Evolutionary conservation across 2,888 invertebrate genomes (phyloP).

Genomic region (Timandra comae): DNA sequence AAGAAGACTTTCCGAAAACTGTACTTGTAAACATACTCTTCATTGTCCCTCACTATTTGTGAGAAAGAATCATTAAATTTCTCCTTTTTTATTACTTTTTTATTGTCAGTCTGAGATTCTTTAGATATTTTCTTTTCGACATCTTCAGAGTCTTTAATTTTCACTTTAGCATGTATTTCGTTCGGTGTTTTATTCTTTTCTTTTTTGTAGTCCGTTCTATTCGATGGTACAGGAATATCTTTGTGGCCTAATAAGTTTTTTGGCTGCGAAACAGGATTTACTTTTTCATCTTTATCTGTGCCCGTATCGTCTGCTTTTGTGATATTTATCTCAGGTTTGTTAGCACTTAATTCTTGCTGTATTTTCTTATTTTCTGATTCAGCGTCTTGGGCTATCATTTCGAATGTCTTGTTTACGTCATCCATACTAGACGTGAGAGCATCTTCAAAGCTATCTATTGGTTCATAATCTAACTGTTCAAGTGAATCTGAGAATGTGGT

Average conservation of each 20-base stretch:
- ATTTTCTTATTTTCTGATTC: constrained; percentile 20
- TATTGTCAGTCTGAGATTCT: constrained; percentile 50
- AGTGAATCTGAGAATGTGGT: constrained; percentile 10
- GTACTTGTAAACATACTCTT: constrained; percentile 79
- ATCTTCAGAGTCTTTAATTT: constrained; percentile 58
- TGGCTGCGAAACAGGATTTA: constrained; percentile 59
- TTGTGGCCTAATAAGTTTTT: constrained; percentile 75
- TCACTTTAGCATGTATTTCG: constrained; percentile 53
- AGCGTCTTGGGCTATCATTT: constrained; percentile 54
- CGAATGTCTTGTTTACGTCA: constrained; percentile 61
- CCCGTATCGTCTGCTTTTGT: constrained; percentile 46
- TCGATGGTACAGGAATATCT: constrained; percentile 74
- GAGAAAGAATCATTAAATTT: constrained; percentile 38
- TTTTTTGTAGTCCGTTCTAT: constrained; percentile 69
- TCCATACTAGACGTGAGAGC: constrained; percentile 61
- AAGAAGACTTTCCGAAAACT: constrained; percentile 80
- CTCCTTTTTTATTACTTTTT: constrained; percentile 30
- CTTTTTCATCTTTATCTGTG: constrained; percentile 33
- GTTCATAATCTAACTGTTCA: constrained; percentile 38
- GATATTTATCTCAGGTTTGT: constrained; percentile 52
- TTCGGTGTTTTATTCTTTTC: constrained; percentile 68
- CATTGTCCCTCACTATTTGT: constrained; percentile 69
- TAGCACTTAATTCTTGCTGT: constrained; percentile 22
- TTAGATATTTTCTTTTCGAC: constrained; percentile 44
- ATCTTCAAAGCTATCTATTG: constrained; percentile 66